Percentiles rank a stretch among this genome's conserved stretches.
These are phyloP conservation scores for Agonum fuliginosum DNA, from an alignment of 2,888 invertebrate genomes.

Conservation along the genomic window DNA sequence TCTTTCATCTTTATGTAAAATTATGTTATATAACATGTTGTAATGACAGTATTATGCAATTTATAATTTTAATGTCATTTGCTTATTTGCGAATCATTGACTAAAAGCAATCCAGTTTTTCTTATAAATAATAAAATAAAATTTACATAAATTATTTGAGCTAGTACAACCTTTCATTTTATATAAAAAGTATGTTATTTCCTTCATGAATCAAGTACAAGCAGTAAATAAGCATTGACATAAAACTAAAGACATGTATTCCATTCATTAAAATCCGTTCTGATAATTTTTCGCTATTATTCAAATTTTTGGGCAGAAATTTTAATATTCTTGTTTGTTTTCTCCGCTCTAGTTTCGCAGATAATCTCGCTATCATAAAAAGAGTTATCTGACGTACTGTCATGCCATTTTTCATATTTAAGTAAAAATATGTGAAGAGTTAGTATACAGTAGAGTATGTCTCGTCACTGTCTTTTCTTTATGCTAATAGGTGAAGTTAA, in stretches of 20 bases:
- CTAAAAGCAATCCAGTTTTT: no score
- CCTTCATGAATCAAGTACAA: neutral
- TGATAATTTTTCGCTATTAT: slow-evolving; percentile 13
- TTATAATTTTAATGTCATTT: no score
- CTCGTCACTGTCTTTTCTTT: neutral
- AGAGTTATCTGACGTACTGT: neutral
- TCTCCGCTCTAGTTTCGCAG: slow-evolving; percentile 25
- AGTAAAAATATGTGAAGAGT: no score
- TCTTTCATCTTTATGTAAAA: no score
- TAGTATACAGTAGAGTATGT: no score
- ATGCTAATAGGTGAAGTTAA: neutral
- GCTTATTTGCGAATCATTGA: no score
- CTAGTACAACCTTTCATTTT: no score
- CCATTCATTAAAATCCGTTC: slow-evolving; percentile 4
- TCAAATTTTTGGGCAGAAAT: slow-evolving; percentile 18
- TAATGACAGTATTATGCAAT: no score
- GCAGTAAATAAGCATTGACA: neutral
- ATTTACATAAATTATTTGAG: no score
- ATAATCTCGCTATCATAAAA: neutral
- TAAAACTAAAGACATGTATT: neutral
- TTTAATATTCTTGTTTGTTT: slow-evolving; percentile 12
- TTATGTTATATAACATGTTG: no score
- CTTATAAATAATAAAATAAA: no score
- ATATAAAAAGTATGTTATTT: no score
- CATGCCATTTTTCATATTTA: neutral